Percentiles rank a stretch among this genome's conserved stretches.
phyloP scores from a whole-genome alignment of 2,797 vertebrate genomes.

The Taenioides sp. region DNA sequence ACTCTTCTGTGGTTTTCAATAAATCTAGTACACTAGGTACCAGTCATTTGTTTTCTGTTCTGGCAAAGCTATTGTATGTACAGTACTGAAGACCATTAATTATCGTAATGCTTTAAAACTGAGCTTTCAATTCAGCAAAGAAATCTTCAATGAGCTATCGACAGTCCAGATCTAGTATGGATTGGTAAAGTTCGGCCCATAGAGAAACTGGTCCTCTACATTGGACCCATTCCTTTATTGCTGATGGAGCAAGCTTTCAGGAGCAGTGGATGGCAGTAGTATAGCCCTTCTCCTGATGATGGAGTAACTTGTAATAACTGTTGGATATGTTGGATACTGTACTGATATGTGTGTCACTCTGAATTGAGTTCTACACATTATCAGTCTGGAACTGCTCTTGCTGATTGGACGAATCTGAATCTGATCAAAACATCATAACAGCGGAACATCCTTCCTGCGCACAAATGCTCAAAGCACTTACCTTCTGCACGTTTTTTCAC shows the following conservation, averaged over 20 bases:
- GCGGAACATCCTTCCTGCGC: too few relatives aligned
- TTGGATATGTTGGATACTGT: too few relatives aligned
- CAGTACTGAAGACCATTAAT: slow-evolving; percentile 13
- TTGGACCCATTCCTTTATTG: background rate
- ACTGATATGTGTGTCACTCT: too few relatives aligned
- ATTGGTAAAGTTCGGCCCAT: background rate
- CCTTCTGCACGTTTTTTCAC: too few relatives aligned
- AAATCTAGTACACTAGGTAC: background rate
- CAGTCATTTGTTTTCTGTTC: slow-evolving; percentile 4
- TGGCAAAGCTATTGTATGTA: slow-evolving; percentile 3
- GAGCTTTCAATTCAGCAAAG: background rate
- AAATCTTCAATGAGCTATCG: background rate
- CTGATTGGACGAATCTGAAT: too few relatives aligned
- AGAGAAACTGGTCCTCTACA: background rate
- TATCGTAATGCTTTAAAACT: background rate
- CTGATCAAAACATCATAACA: too few relatives aligned
- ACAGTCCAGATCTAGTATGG: background rate
- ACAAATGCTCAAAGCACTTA: too few relatives aligned
- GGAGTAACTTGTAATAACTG: background rate
- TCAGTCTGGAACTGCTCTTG: too few relatives aligned
- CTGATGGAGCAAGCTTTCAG: background rate
- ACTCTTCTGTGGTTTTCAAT: slow-evolving; percentile 10
- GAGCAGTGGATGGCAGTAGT: background rate
- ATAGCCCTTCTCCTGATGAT: background rate
- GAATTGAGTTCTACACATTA: too few relatives aligned